These are phyloP conservation scores for Drosophila kambysellisi DNA, from an alignment of 2,888 invertebrate genomes.

Conservation along the genomic window DNA sequence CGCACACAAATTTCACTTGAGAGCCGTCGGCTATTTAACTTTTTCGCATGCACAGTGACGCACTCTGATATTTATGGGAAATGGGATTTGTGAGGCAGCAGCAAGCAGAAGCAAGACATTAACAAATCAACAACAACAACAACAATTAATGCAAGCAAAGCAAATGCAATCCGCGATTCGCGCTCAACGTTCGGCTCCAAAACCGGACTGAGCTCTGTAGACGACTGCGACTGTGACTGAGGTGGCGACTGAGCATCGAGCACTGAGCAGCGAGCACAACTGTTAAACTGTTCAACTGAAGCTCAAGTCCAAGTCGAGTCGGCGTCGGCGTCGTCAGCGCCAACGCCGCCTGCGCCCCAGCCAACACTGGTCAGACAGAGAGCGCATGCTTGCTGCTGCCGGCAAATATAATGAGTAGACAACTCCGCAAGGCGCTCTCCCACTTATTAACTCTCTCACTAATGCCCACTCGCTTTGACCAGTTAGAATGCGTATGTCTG, in stretches of 20 bases:
- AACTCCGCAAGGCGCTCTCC: slow-evolving; percentile 38
- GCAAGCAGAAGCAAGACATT: slow-evolving; percentile 13
- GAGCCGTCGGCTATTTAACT: slow-evolving; percentile 65
- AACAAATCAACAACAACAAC: slow-evolving; percentile 27
- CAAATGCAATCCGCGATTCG: slow-evolving; percentile 62
- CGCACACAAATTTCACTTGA: slow-evolving; percentile 52
- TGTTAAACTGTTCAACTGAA: slow-evolving; percentile 8
- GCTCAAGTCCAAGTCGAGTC: slow-evolving; percentile 43
- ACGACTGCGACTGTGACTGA: slow-evolving; percentile 51
- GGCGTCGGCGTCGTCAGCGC: slow-evolving; percentile 56
- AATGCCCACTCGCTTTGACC: slow-evolving; percentile 22
- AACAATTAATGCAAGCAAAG: slow-evolving; percentile 31
- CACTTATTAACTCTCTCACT: slow-evolving; percentile 26
- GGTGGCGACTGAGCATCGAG: slow-evolving; percentile 34
- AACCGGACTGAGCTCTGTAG: slow-evolving; percentile 78
- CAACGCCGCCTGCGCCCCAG: slow-evolving; percentile 63
- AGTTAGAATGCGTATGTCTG: slow-evolving; percentile 3
- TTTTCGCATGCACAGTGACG: slow-evolving; percentile 48
- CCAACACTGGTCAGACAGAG: slow-evolving; percentile 65
- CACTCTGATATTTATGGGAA: slow-evolving; percentile 58
- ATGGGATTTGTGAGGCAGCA: slow-evolving; percentile 45
- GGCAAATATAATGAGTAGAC: slow-evolving; percentile 36
- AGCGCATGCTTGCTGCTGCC: slow-evolving; percentile 79
- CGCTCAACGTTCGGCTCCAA: slow-evolving; percentile 78
- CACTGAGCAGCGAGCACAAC: slow-evolving; percentile 9